Conservation (phyloP, 2,113 vertebrate species). For the Alligator mississippiensis region DNA sequence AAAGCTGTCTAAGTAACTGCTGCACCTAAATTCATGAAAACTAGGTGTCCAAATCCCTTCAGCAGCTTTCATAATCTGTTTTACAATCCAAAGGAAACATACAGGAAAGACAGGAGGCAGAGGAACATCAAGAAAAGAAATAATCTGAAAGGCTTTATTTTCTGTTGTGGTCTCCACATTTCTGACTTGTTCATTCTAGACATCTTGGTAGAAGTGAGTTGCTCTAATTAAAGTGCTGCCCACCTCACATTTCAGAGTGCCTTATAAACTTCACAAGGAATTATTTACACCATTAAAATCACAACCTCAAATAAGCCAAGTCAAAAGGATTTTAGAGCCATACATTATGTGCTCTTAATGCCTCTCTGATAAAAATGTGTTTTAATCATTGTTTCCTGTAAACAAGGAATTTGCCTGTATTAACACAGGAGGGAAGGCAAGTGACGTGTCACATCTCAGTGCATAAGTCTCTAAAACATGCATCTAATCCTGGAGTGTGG, state of each 20-base stretch:
- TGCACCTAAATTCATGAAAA: not conserved
- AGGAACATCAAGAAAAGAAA: not conserved
- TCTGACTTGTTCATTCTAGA: not conserved
- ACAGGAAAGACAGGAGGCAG: not conserved
- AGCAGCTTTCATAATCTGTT: not conserved
- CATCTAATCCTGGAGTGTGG: not conserved
- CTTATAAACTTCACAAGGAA: conserved; percentile 9
- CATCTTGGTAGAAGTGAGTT: not conserved
- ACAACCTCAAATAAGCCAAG: not conserved
- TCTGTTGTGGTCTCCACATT: not conserved
- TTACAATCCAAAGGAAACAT: not conserved
- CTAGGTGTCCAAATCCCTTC: not conserved
- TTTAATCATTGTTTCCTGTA: not conserved
- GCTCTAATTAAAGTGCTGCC: not conserved
- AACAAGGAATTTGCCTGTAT: not conserved
- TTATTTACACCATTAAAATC: not conserved
- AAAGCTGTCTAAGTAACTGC: not conserved
- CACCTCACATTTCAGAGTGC: not conserved
- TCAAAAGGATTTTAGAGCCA: not conserved
- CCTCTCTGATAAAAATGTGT: not conserved
- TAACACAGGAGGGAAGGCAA: not conserved
- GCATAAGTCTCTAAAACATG: not conserved
- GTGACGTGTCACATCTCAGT: not conserved
- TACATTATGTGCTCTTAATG: not conserved
- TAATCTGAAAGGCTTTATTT: not conserved